Percentiles rank a stretch among this genome's conserved stretches.
These are phyloP conservation scores for Dioctria rufipes DNA, from an alignment of 2,888 invertebrate genomes.

Conservation along the genomic window DNA sequence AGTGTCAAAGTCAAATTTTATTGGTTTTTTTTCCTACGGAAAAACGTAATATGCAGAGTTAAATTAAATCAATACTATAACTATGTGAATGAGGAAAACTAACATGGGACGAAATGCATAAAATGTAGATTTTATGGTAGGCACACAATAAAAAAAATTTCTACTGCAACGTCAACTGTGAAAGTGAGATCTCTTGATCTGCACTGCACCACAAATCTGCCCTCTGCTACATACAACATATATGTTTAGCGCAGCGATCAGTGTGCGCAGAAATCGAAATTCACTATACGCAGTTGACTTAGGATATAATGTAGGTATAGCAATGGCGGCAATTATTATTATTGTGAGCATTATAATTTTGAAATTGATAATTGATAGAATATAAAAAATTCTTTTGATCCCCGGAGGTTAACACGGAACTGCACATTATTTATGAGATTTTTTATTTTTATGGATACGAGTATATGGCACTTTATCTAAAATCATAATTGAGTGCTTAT, in stretches of 20 bases:
- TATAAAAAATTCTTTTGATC: background rate
- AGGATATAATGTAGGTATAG: background rate
- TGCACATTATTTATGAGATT: background rate
- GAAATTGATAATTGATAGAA: constrained; percentile 9
- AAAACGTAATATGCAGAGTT: background rate
- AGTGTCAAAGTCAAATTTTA: constrained; percentile 25
- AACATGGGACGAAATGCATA: background rate
- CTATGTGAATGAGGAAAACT: too few species aligned
- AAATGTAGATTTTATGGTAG: background rate
- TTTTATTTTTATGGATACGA: background rate
- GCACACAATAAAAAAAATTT: background rate
- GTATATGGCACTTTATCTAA: too few species aligned
- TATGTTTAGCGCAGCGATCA: background rate
- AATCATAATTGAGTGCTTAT: too few species aligned
- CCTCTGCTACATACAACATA: too few species aligned
- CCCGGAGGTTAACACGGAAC: background rate
- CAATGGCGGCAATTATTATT: constrained; percentile 14
- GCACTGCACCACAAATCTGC: background rate
- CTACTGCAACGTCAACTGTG: background rate
- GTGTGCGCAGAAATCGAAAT: background rate
- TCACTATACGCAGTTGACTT: background rate
- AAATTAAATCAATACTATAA: background rate
- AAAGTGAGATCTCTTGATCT: constrained; percentile 21
- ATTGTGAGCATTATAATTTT: constrained; percentile 6
- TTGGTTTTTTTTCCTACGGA: background rate